Evolutionary conservation across 2,888 invertebrate species (phyloP), one percentile per base, ranked within the genome.

Genomic region (Eledona agricola): DNA sequence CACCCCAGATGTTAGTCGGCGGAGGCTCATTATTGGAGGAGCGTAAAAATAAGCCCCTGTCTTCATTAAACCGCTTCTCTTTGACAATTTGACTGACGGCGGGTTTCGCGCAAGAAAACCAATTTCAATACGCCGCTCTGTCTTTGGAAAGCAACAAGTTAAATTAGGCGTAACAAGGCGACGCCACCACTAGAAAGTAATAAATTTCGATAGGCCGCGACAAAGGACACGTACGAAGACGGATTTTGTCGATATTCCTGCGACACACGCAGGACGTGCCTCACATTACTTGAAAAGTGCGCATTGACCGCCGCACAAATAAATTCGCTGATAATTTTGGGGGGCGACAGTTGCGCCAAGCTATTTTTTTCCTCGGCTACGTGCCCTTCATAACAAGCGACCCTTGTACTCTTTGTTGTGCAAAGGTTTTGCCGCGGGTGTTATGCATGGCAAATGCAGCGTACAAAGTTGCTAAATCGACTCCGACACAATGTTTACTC

Each of bases 401-500:
- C 26, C 7, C 23, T n/a, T n/a, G 4, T n/a, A 9, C 23, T 12
- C 6, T 40, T 40, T 26, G 5, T 17, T 16, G 13, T n/a, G n/a
- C n/a, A n/a, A n/a, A n/a, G n/a, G n/a, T n/a, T n/a, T n/a, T n/a
- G 22, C 9, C n/a, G 5, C 4, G 5, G 20, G 25, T 46, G 40
- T 37, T 22, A 38, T 46, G 25, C 45, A 20, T 32, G 38, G 20
- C 34, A 52, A 52, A 43, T 35, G 43, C 35, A 26, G 15, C 12
- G 45, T 35, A 46, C 46, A 46, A 46, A 46, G 46, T 35, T 16
- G 38, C 22, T 40, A 46, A 40, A 46, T 46, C 38, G 46, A 23
- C 52, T 52, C 34, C 16, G 38, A 46, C 52, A 40, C 52, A 38
- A 32, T 52, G 52, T 52, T 52, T 52, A 38, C 46, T 32, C 32